These are phyloP conservation scores for Lysiphlebus fabarum DNA, from an alignment of 1,140 invertebrate species.

Conservation along the genomic window DNA sequence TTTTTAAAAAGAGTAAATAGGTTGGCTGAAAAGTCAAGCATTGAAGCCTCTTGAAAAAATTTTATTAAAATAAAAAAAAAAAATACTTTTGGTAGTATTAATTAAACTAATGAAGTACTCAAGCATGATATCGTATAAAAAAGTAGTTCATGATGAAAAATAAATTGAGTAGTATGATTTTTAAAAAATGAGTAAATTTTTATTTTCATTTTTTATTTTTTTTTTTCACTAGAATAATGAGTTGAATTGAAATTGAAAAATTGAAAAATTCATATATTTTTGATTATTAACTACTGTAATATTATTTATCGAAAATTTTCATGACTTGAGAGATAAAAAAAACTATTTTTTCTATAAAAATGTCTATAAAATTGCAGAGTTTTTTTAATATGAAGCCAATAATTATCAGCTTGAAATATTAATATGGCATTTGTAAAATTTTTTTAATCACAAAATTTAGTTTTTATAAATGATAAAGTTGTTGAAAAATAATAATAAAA, in stretches of 20 bases:
- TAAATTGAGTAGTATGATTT: neutral
- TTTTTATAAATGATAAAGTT: too few relatives aligned
- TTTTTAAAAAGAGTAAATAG: neutral
- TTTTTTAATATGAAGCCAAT: too few relatives aligned
- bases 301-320: conserved; percentile 38
- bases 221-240: too few relatives aligned
- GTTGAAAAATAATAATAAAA: too few relatives aligned
- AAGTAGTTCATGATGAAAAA: neutral
- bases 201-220: neutral
- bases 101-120: conserved; percentile 40
- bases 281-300: conserved; percentile 36
- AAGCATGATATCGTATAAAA: neutral
- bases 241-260: too few relatives aligned
- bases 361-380: too few relatives aligned
- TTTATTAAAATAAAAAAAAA: conserved; percentile 13
- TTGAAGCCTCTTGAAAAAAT: neutral
- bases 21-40: too few relatives aligned
- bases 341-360: too few relatives aligned
- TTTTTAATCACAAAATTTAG: too few relatives aligned
- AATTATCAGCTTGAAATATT: neutral
- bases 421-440: too few relatives aligned
- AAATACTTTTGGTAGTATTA: conserved; percentile 35
- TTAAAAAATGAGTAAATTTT: neutral
- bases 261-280: conserved; percentile 17
- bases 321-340: too few relatives aligned